A percentile compares a stretch with the other conserved stretches of the same genome.
Evolutionary conservation across 2,888 invertebrate species (phyloP).

Genomic region (Schizaphis graminum): DNA sequence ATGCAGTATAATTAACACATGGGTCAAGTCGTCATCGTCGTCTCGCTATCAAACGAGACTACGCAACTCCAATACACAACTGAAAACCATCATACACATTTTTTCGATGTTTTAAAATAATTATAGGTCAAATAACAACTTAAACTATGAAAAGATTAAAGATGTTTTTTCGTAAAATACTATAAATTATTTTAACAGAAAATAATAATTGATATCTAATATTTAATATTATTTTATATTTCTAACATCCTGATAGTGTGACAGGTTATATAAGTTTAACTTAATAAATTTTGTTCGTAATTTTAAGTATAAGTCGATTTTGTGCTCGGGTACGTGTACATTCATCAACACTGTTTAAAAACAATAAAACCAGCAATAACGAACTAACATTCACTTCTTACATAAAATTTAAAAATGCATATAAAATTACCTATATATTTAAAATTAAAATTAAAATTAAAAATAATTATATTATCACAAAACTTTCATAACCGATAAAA

Average conservation of each 20-base stretch:
- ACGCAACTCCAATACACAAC: neutral
- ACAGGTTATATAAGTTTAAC: neutral
- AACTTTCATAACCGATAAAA: neutral
- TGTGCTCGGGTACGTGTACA: neutral
- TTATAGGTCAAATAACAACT: neutral
- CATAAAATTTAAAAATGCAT: neutral
- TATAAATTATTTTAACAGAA: neutral
- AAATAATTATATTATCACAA: neutral
- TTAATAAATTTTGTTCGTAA: neutral
- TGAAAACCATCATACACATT: neutral
- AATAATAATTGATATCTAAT: neutral
- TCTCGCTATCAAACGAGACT: neutral
- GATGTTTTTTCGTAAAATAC: neutral
- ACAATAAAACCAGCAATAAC: neutral
- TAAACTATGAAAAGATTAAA: neutral
- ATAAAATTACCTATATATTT: neutral
- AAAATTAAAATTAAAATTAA: neutral
- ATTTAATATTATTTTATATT: neutral
- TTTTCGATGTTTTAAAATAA: neutral
- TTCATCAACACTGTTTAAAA: neutral
- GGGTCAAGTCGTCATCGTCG: neutral
- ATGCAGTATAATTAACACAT: conserved; percentile 34
- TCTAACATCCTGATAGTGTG: neutral
- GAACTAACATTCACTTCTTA: neutral
- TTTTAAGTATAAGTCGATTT: neutral